phyloP scores from a whole-genome alignment of 2,113 vertebrate genomes.

The Tricholaema leucomelas region DNA sequence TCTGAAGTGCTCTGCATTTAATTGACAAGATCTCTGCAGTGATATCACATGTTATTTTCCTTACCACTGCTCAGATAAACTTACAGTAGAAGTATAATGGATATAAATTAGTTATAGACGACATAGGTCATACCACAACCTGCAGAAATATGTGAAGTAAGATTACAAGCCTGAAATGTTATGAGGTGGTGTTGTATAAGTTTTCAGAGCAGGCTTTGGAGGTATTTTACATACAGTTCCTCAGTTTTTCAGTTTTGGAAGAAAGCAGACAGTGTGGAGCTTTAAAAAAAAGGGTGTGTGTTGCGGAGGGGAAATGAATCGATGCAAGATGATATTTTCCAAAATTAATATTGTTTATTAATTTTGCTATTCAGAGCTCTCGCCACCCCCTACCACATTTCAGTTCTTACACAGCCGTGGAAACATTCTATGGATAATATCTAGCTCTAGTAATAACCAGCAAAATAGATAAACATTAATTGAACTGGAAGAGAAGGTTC shows the following conservation, averaged over 20 bases:
- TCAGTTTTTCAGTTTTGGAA: not conserved
- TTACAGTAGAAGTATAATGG: not conserved
- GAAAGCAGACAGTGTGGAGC: not conserved
- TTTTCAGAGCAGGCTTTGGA: not conserved
- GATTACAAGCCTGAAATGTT: not conserved
- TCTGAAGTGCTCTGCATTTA: not conserved
- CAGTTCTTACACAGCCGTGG: too few relatives aligned
- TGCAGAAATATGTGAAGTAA: not conserved
- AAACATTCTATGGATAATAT: too few relatives aligned
- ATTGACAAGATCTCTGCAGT: slow-evolving; percentile 18
- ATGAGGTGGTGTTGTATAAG: not conserved
- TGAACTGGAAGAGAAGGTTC: too few relatives aligned
- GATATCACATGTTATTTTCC: not conserved
- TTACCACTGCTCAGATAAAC: not conserved
- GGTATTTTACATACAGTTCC: not conserved
- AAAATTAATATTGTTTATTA: too few relatives aligned
- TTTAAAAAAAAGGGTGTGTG: not conserved
- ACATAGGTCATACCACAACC: not conserved
- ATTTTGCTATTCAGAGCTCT: too few relatives aligned
- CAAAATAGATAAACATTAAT: too few relatives aligned
- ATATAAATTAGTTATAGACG: not conserved
- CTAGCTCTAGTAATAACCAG: too few relatives aligned
- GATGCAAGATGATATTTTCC: too few relatives aligned
- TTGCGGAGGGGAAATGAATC: too few relatives aligned
- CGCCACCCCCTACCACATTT: too few relatives aligned